These are phyloP conservation scores for Martes martes DNA, from an alignment of 2,113 vertebrate species.

Conservation along the genomic window DNA sequence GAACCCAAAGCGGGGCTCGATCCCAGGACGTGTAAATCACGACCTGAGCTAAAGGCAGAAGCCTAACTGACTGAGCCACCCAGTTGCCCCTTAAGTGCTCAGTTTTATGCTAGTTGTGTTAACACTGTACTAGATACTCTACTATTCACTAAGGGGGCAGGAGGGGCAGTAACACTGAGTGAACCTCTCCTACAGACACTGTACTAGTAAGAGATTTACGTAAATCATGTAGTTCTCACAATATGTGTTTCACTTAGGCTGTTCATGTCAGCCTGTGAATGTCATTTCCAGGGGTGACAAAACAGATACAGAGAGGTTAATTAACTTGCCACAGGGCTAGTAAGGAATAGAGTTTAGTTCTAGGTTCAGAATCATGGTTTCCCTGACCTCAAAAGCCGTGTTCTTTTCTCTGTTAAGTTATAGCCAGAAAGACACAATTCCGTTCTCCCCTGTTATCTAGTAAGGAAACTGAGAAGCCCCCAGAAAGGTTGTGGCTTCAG, in stretches of 20 bases:
- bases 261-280: background rate
- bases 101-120: background rate
- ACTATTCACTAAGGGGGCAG: background rate
- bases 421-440: background rate
- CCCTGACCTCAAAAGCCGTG: background rate
- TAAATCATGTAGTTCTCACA: conserved; percentile 20
- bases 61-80: background rate
- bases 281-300: background rate
- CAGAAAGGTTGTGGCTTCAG: background rate
- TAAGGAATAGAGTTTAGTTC: background rate
- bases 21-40: background rate
- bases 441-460: background rate
- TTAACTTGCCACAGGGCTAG: background rate
- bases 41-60: background rate
- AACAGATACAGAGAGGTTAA: background rate
- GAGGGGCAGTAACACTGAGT: background rate
- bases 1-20: background rate
- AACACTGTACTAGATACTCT: background rate
- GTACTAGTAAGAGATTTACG: background rate
- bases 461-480: background rate
- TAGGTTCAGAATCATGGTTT: background rate
- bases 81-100: background rate
- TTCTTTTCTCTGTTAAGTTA: background rate
- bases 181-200: background rate
- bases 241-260: background rate